phyloP scores from a whole-genome alignment of 2,113 vertebrate genomes.

The Dendrocopos noguchii region DNA sequence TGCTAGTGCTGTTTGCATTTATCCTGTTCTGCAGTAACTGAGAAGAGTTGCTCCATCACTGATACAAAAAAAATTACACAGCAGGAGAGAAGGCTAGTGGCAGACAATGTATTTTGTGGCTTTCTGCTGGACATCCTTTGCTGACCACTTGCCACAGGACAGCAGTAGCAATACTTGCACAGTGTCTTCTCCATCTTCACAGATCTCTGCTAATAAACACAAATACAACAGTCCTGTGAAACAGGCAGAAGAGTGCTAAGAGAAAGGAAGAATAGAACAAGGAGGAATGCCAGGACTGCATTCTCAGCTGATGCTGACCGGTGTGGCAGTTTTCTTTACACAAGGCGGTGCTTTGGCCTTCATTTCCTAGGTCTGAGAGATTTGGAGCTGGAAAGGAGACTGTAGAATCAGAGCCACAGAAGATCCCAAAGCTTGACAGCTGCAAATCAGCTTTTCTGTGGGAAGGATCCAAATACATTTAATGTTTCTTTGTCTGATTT shows the following conservation, averaged over 20 bases:
- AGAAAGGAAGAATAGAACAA: background rate
- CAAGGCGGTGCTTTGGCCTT: background rate
- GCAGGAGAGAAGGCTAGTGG: background rate
- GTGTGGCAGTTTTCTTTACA: background rate
- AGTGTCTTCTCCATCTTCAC: background rate
- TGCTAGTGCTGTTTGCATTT: background rate
- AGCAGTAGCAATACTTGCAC: background rate
- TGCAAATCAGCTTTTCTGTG: slow-evolving; percentile 40
- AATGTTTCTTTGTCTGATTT: slow-evolving; percentile 47
- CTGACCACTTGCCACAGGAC: background rate
- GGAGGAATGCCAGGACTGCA: background rate
- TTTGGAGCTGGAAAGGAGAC: background rate
- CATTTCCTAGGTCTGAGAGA: background rate
- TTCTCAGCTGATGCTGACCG: background rate
- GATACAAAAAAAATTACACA: background rate
- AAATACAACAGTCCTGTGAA: background rate
- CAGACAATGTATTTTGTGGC: background rate
- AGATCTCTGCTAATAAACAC: background rate
- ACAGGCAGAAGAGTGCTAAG: background rate
- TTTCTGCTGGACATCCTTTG: background rate
- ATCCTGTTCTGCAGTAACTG: background rate
- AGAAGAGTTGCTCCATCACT: background rate
- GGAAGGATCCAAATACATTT: background rate
- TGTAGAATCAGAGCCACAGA: background rate
- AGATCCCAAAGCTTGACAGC: background rate